These are phyloP conservation scores for Cheilosia variabilis DNA, from an alignment of 2,888 invertebrate species.

Conservation along the genomic window DNA sequence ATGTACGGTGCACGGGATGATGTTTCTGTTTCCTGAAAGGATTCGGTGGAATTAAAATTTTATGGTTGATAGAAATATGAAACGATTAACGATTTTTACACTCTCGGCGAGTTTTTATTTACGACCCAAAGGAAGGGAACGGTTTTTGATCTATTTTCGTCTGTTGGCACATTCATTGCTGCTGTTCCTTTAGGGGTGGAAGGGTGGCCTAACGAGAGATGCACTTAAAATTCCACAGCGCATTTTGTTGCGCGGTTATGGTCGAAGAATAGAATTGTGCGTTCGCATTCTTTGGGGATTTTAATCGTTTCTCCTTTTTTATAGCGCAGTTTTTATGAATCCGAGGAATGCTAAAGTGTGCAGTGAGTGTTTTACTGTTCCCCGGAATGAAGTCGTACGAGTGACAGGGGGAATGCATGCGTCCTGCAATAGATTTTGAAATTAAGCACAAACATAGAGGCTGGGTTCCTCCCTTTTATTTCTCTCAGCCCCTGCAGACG, in stretches of 20 bases:
- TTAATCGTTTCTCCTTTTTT: not conserved
- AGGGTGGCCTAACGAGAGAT: conserved; percentile 17
- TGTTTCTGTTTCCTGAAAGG: conserved; percentile 66
- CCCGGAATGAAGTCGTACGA: not conserved
- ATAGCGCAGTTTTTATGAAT: too few species aligned
- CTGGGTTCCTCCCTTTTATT: too few species aligned
- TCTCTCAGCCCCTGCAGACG: too few species aligned
- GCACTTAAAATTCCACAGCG: conserved; percentile 63
- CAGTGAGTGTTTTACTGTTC: too few species aligned
- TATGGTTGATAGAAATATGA: conserved; percentile 75
- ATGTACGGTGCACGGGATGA: not conserved
- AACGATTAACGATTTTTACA: conserved; percentile 69
- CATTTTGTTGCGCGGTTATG: conserved; percentile 4
- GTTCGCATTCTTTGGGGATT: conserved; percentile 31
- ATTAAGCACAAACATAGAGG: too few species aligned
- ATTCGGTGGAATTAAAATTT: conserved; percentile 73
- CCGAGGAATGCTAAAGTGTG: too few species aligned
- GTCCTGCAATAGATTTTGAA: too few species aligned
- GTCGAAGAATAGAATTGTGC: conserved; percentile 23
- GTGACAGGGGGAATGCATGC: too few species aligned
- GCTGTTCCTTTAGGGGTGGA: not conserved
- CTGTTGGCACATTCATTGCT: conserved; percentile 12
- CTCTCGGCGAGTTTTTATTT: conserved; percentile 59
- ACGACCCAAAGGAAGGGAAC: conserved; percentile 27
- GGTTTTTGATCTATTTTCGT: conserved; percentile 44